Evolutionary conservation across 2,113 vertebrate species (phyloP).

Genomic region (Catharus fuscescens): DNA sequence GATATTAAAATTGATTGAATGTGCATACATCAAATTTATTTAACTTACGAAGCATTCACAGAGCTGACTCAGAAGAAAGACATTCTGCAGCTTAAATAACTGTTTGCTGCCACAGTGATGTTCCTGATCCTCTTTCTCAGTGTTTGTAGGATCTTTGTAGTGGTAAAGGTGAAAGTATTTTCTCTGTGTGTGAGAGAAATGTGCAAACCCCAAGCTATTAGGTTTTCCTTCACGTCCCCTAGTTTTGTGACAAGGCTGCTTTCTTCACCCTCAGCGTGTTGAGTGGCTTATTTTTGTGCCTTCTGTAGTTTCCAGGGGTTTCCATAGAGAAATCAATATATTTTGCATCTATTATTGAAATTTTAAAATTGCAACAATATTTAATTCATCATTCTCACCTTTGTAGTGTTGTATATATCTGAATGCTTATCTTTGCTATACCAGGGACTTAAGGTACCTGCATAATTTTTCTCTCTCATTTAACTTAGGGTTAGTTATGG

Average conservation of each 20-base stretch:
- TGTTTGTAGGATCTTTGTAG: neutral
- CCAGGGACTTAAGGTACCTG: neutral
- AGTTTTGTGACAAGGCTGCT: neutral
- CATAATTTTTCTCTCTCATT: neutral
- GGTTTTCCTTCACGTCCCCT: fast-evolving
- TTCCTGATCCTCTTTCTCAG: neutral
- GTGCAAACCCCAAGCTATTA: neutral
- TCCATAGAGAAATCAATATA: neutral
- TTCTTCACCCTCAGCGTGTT: neutral
- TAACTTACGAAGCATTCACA: neutral
- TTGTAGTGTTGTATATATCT: neutral
- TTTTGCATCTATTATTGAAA: neutral
- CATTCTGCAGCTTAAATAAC: neutral
- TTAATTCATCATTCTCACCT: neutral
- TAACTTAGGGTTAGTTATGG: neutral
- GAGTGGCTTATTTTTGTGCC: neutral
- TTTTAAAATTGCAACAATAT: neutral
- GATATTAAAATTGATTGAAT: neutral
- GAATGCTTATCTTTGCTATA: neutral
- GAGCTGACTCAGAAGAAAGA: neutral
- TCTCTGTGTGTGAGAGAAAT: neutral
- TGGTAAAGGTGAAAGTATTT: neutral
- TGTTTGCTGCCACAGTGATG: neutral
- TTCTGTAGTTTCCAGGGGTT: neutral
- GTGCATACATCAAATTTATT: neutral